Evolutionary conservation across 2,797 vertebrate species (phyloP), one percentile per base, ranked within the genome.

Genomic region (Dallia pectoralis): DNA sequence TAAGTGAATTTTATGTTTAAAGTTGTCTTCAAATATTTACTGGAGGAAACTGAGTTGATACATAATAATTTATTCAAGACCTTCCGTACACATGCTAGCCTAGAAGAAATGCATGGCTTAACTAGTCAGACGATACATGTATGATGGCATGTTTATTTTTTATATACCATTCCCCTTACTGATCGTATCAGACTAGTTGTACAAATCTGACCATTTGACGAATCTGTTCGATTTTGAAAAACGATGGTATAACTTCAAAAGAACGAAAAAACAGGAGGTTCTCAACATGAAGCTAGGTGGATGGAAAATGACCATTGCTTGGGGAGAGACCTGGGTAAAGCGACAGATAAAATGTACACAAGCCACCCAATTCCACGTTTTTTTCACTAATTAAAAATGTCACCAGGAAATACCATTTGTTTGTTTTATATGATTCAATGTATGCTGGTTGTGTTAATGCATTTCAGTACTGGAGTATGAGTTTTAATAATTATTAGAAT

Each of bases 361-460:
- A 44, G 40, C 40, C 4, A 44, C 12, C 40, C 12, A 44, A 44
- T 14, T 44, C 40, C 14, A 7, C 1, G 7, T 44, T 44, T 12
- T 44, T 44, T 44, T 44, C 77, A 47, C n/a, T 44, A 47, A 25
- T n/a, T 19, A 8, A 33, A 12, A 29, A 9, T n/a, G 12, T 9
- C n/a, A 19, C 7, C 33, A 30, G 3, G 3, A 22, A 18, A 25
- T 25, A 61, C 3, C 27, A 27, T 11, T 32, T 19, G 16, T 18
- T 76, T 33, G 18, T 49, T 69, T 68, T 32, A 32, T 8, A 16
- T 53, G 19, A 12, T 59, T 74, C 32, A 79, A 61, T 77, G 61
- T 36, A 22, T n/a, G 1, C 9, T 2, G 56, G 27, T 16, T 76
- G 18, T 74, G 27, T 64, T 9, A 18, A 53, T 67, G 22, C 22